Base-by-base conservation (phyloP, 2,797 vertebrate genomes). In the Champsocephalus gunnari region DNA sequence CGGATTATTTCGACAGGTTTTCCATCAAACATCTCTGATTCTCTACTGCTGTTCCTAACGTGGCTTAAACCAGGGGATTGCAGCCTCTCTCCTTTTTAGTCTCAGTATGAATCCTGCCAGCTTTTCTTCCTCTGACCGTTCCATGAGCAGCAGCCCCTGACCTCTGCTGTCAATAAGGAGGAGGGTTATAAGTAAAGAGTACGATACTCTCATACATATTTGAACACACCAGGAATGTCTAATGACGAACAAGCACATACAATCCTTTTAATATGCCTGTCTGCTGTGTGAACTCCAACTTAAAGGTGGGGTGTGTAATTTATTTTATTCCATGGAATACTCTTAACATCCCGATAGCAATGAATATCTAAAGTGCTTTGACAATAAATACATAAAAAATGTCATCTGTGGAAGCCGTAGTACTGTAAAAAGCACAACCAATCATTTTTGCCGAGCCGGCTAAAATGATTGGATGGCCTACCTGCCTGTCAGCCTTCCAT, bases 81-180 rank as follows among this genome's bases (percentile, higher is more conserved):
- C 50, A 28, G 34, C 56, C 44, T 66, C 44, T 66, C 60, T 70
- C 56, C 16, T 50, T 62, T 77, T 73, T 24, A 44, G 32, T 67
- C 63, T 55, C 43, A 51, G 38, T 28, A 66, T 66, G 67, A 54
- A 71, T 81, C 67, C 62, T 57, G 58, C 14, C 57, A 77, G 54
- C 32, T 80, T 58, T 73, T 82, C 51, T 54, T 66, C 67, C 43
- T 44, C 5, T 47, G 75, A 70, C 57, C 51, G 13, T 6, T 67
- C 64, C 53, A 56, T 70, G 71, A 68, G 71, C 64, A 85, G 68
- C 70, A 53, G 57, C 53, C 68, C 73, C 76, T 85, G 85, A 88
- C 84, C 82, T 80, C 81, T 51, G 63, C 79, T 75, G 79, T 83
- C 78, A 87, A 32, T 11, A 55, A 71, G 59, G 73, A 67, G 73